Evolutionary conservation across 1,140 invertebrate genomes (phyloP), one percentile per base, ranked within the genome.

Genomic region (Neodiprion lecontei): DNA sequence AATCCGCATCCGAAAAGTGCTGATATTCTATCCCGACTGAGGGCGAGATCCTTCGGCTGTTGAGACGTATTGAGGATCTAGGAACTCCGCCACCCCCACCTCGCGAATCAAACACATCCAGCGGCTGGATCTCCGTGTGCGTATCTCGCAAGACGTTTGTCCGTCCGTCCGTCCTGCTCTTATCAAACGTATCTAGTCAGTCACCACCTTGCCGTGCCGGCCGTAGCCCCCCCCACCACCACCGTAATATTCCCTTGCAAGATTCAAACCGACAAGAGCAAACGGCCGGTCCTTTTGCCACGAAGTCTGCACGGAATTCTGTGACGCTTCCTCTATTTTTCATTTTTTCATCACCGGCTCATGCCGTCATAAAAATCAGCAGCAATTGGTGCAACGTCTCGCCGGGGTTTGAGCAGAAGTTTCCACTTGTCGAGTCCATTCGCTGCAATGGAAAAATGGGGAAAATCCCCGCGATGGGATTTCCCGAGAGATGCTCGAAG

Each of bases 1-100:
- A 72, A 76, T 79, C 79, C 78, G 79, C 81, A 82, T 82, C 80
- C 81, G 84, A 81, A 82, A 87, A 85, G 79, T 74, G 68, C 72
- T 71, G 74, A 70, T 82, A 81, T 81, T 77, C 75, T 77, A 78
- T 77, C 74, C 69, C 77, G 74, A 87, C 86, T 87, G 85, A 82
- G 75, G 78, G 74, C 69, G 77, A 75, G 28, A 75, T 74, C 61
- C 79, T 76, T 14, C 14, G 21, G 70, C 12, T 71, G 47, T 23
- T 9, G 21, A 48, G 70, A 48, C 70, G 28, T 71, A 71, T 14
- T 49, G 21, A 50, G 48, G n/a, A 40, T 71, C 70, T 78, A 70
- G 69, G 67, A 76, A 61, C 53, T 61, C 53, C 73, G 75, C 72
- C 50, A 69, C 74, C 82, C 84, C 82, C 81, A 81, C 82, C 76